Evolutionary conservation across 2,113 vertebrate species (phyloP).

Genomic region (Todiramphus saurophagus): DNA sequence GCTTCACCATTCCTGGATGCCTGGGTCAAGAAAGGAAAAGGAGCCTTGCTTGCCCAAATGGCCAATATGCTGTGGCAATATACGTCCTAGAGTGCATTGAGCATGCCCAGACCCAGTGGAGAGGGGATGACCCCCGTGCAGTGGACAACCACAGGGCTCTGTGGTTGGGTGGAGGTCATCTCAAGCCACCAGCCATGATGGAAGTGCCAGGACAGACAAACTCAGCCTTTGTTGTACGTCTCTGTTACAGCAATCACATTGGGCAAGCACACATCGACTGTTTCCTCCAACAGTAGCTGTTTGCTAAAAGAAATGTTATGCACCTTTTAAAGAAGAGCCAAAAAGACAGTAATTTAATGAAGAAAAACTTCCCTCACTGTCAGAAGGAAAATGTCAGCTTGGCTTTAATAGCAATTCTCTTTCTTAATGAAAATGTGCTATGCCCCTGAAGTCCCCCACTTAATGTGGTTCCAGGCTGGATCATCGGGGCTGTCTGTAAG

Average conservation of each 20-base stretch:
- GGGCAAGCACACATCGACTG: neutral
- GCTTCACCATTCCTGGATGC: neutral
- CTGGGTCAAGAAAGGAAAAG: neutral
- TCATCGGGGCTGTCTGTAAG: neutral
- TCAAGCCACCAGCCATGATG: neutral
- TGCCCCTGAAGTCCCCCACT: neutral
- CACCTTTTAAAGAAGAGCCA: neutral
- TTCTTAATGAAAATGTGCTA: neutral
- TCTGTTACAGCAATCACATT: neutral
- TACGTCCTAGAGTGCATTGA: rapidly evolving
- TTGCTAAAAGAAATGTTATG: neutral
- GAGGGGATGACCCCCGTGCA: rapidly evolving
- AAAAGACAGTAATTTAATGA: neutral
- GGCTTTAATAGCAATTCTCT: neutral
- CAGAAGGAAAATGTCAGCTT: neutral
- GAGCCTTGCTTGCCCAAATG: neutral
- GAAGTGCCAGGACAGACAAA: neutral
- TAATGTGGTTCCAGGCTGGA: rapidly evolving
- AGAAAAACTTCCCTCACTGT: neutral
- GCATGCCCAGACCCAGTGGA: rapidly evolving
- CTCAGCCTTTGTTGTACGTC: neutral
- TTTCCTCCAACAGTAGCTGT: neutral
- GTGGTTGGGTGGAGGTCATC: neutral
- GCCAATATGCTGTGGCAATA: neutral
- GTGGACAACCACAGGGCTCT: neutral